Evolutionary conservation across 92 coral and sea anemone species (phyloP).

Genomic region (Palythoa caribaeorum): DNA sequence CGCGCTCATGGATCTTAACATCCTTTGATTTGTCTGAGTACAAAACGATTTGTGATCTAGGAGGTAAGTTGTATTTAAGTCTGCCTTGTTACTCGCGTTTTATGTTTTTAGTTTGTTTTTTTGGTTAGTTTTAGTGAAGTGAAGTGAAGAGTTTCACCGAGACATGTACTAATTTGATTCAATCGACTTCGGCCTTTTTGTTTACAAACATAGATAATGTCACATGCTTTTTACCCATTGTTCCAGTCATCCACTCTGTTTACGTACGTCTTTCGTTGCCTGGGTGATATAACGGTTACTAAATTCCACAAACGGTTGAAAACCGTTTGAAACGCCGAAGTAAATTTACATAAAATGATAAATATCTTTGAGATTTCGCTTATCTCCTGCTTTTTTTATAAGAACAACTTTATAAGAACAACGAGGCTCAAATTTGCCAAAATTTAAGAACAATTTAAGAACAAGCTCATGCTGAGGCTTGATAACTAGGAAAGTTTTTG

Average conservation of each 20-base stretch:
- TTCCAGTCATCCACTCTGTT: not conserved
- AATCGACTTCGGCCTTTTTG: conserved; percentile 8
- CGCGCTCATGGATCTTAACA: conserved; percentile 26
- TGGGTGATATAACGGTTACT: not conserved
- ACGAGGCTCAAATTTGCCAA: too few relatives aligned
- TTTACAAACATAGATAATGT: conserved; percentile 19
- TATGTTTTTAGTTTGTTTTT: not conserved
- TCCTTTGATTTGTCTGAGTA: conserved; percentile 47
- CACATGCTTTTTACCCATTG: conserved; percentile 13
- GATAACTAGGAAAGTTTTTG: too few relatives aligned
- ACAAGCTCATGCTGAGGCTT: too few relatives aligned
- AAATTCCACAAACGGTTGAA: conserved; percentile 13
- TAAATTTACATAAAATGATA: not conserved
- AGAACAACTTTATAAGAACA: too few relatives aligned
- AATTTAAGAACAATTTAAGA: too few relatives aligned
- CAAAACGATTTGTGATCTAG: conserved; percentile 50
- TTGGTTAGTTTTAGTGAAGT: not conserved
- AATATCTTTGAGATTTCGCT: not conserved
- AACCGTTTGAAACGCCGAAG: conserved; percentile 27
- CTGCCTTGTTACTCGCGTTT: not conserved
- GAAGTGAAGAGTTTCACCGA: not conserved
- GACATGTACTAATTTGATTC: not conserved
- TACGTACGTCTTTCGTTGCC: conserved; percentile 11
- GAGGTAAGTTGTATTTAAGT: conserved; percentile 19
- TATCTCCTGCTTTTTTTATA: not conserved